A percentile compares a stretch with the other conserved stretches of the same genome.
These are phyloP conservation scores for Apis mellifera DNA, from an alignment of 1,140 invertebrate genomes.

Conservation along the genomic window Amel_HAv3.1 CM009931.2:15429001-15429500, in stretches of 20 bases:
- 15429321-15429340: conserved; percentile 74
- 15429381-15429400: background rate
- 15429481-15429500: background rate
- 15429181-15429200: conserved; percentile 80
- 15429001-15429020: conserved; percentile 23
- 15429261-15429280: conserved; percentile 52
- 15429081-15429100: conserved; percentile 47
- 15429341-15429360: conserved; percentile 67
- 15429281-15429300: conserved; percentile 33
- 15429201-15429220: conserved; percentile 82
- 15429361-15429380: conserved; percentile 56
- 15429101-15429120: conserved; percentile 47
- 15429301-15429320: conserved; percentile 59
- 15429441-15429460: background rate
- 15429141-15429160: conserved; percentile 80
- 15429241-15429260: conserved; percentile 77
- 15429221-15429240: conserved; percentile 80
- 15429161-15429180: conserved; percentile 80
- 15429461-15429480: conserved; percentile 60
- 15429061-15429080: background rate
- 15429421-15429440: no score
- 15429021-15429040: background rate
- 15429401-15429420: background rate
- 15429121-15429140: conserved; percentile 71
- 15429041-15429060: conserved; percentile 5